Percentiles rank a stretch among this genome's conserved stretches.
These are phyloP conservation scores for Pristionchus fissidentatus DNA, from an alignment of 2,888 invertebrate genomes.

Conservation along the genomic window DNA sequence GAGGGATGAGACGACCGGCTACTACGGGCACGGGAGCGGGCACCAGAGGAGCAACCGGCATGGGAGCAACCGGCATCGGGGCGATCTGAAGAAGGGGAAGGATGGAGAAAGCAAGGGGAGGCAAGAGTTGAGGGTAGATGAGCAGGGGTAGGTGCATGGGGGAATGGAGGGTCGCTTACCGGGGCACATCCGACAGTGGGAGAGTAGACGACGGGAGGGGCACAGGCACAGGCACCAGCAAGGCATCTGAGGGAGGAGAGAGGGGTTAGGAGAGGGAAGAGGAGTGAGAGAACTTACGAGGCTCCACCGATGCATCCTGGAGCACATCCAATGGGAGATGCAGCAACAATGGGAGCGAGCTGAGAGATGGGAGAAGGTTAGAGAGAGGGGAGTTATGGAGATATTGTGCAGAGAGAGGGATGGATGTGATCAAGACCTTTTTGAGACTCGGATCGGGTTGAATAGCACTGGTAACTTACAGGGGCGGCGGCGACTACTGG, in stretches of 20 bases:
- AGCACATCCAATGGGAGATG: slow-evolving; percentile 54
- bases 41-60: slow-evolving; percentile 53
- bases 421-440: too few relatives aligned
- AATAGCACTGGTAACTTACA: not conserved
- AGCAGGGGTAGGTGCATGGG: not conserved
- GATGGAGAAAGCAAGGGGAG: not conserved
- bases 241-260: slow-evolving; percentile 58
- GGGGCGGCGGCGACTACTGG: slow-evolving; percentile 35
- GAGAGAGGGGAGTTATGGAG: not conserved
- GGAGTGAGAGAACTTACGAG: slow-evolving; percentile 50
- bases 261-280: not conserved
- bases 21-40: slow-evolving; percentile 66
- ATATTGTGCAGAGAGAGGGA: not conserved
- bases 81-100: not conserved
- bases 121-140: not conserved
- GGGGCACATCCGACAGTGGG: slow-evolving; percentile 57
- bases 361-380: not conserved
- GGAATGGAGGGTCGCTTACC: slow-evolving; percentile 38
- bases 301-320: slow-evolving; percentile 62
- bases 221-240: slow-evolving; percentile 67
- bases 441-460: not conserved
- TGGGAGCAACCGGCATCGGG: slow-evolving; percentile 48
- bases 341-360: not conserved
- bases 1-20: slow-evolving; percentile 72
- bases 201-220: slow-evolving; percentile 66